phyloP scores from a whole-genome alignment of 92 coral and sea anemone species.

The Paragorgia papillata region DNA sequence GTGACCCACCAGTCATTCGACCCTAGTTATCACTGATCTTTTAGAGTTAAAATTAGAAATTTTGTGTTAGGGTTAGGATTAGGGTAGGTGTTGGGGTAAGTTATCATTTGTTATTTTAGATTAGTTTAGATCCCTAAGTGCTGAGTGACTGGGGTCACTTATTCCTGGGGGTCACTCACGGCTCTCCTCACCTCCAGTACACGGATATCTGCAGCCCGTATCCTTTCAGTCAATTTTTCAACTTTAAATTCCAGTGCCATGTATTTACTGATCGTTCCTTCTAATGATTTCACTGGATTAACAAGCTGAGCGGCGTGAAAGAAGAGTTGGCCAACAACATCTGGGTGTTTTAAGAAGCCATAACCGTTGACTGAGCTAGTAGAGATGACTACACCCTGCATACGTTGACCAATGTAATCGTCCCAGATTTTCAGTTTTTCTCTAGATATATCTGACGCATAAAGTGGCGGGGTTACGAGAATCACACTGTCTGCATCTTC shows the following conservation, averaged over 20 bases:
- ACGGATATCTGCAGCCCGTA: conserved; percentile 56
- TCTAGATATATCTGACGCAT: background rate
- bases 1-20: no score
- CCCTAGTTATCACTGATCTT: no score
- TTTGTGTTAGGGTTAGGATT: no score
- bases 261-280: conserved; percentile 27
- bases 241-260: conserved; percentile 62
- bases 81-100: no score
- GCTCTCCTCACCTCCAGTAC: conserved; percentile 10
- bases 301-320: conserved; percentile 67
- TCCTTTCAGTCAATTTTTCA: conserved; percentile 49
- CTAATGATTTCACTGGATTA: conserved; percentile 56
- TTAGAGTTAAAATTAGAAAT: no score
- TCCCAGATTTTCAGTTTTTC: conserved; percentile 49
- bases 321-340: conserved; percentile 42
- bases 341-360: conserved; percentile 61
- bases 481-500: conserved; percentile 56
- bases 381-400: conserved; percentile 60
- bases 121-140: no score
- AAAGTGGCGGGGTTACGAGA: conserved; percentile 50
- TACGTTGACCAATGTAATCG: conserved; percentile 30
- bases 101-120: no score
- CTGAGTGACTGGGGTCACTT: no score
- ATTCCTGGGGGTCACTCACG: no score
- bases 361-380: conserved; percentile 38